phyloP scores from a whole-genome alignment of 2,113 vertebrate genomes.

The Nycticryphes semicollaris region DNA sequence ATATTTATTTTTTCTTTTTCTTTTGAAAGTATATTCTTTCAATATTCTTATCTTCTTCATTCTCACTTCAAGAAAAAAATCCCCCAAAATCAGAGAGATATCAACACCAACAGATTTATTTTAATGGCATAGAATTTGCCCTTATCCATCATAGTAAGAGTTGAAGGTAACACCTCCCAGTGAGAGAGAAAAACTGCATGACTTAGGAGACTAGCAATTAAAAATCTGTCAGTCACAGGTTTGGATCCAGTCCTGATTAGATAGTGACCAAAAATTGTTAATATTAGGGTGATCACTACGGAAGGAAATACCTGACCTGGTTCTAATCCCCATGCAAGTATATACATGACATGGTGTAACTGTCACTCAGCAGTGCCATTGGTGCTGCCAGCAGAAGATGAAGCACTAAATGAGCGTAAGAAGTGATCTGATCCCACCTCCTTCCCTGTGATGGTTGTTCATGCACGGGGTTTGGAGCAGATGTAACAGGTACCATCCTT shows the following conservation, averaged over 20 bases:
- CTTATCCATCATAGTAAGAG: conserved; percentile 13
- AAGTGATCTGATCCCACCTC: not conserved
- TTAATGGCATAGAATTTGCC: not conserved
- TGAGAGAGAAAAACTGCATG: not conserved
- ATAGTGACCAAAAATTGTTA: conserved; percentile 21
- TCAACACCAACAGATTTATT: not conserved
- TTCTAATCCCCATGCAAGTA: conserved; percentile 8
- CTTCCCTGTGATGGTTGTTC: not conserved
- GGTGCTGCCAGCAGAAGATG: not conserved
- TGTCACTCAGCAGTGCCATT: not conserved
- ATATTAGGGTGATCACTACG: not conserved
- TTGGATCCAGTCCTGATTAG: conserved; percentile 31
- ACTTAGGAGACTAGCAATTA: conserved; percentile 55
- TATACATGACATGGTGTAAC: not conserved
- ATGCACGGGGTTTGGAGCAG: not conserved
- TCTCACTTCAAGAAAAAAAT: not conserved
- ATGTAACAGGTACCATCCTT: not conserved
- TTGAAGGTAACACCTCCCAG: conserved; percentile 45
- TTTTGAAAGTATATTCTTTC: not conserved
- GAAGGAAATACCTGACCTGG: not conserved
- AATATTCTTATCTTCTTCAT: not conserved
- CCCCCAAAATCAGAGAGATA: not conserved
- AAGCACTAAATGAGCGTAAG: not conserved
- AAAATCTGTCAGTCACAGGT: conserved; percentile 60
- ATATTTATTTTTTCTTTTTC: not conserved